phyloP scores from a whole-genome alignment of 2,797 vertebrate species.

The Lepidocolaptes lacrymiger region DNA sequence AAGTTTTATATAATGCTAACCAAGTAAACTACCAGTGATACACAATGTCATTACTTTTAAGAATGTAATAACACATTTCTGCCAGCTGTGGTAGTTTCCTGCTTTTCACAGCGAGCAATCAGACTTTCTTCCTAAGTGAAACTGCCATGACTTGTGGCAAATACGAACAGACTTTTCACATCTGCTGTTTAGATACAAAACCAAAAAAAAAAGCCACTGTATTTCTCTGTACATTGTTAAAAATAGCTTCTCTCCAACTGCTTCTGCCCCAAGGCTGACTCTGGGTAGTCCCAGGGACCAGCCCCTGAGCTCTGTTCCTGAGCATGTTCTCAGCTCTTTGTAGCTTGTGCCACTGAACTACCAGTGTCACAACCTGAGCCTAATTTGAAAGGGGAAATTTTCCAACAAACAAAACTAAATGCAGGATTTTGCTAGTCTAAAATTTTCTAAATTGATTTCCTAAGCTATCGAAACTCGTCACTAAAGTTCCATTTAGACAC shows the following conservation, averaged over 20 bases:
- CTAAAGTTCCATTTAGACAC: neutral
- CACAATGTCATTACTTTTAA: neutral
- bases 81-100: neutral
- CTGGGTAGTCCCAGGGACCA: neutral
- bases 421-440: neutral
- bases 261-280: neutral
- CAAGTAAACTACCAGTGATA: neutral
- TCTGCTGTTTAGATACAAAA: neutral
- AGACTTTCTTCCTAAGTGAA: neutral
- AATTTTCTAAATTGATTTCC: neutral
- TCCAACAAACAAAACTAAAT: neutral
- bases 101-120: neutral
- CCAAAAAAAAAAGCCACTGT: neutral
- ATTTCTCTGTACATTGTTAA: neutral
- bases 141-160: neutral
- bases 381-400: neutral
- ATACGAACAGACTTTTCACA: constrained; percentile 15
- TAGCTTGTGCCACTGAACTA: neutral
- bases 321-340: neutral
- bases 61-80: neutral
- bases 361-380: neutral
- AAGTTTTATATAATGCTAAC: neutral
- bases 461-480: neutral
- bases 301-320: neutral
- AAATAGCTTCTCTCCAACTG: constrained; percentile 5